These are phyloP conservation scores for Steinernema feltiae DNA, from an alignment of 1,140 invertebrate genomes.

Conservation along the genomic window DNA sequence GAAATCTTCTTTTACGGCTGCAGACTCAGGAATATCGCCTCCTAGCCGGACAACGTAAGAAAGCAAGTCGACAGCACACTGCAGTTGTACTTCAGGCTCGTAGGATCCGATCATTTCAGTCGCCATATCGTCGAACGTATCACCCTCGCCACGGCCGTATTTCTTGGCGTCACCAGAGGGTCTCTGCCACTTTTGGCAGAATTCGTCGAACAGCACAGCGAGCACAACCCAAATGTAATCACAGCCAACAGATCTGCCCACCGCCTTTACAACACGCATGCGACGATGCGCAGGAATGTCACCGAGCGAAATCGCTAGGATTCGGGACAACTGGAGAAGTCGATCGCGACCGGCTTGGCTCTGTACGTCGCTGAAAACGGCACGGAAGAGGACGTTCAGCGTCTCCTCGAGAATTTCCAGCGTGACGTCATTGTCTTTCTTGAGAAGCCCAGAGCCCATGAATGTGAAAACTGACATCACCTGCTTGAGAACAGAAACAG, in stretches of 20 bases:
- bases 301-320: conserved; percentile 23
- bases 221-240: conserved; percentile 17
- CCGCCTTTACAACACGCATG: conserved; percentile 21
- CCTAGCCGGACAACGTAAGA: conserved; percentile 20
- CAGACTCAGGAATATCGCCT: conserved; percentile 4
- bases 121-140: neutral
- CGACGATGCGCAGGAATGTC: conserved; percentile 37
- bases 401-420: conserved; percentile 34
- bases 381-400: conserved; percentile 29
- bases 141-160: neutral
- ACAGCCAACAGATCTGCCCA: conserved; percentile 21
- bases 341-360: conserved; percentile 16
- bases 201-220: conserved; percentile 16
- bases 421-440: conserved; percentile 37
- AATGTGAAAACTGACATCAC: conserved; percentile 40
- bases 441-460: conserved; percentile 35
- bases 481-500: conserved; percentile 28
- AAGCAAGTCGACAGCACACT: conserved; percentile 16
- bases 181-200: conserved; percentile 6
- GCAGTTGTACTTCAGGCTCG: conserved; percentile 10
- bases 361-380: conserved; percentile 16
- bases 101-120: neutral
- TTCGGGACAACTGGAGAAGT: conserved; percentile 18
- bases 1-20: too few relatives aligned
- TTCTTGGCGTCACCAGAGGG: neutral